These are phyloP conservation scores for Nymphalis io DNA, from an alignment of 1,140 invertebrate species.

Conservation along the genomic window DNA sequence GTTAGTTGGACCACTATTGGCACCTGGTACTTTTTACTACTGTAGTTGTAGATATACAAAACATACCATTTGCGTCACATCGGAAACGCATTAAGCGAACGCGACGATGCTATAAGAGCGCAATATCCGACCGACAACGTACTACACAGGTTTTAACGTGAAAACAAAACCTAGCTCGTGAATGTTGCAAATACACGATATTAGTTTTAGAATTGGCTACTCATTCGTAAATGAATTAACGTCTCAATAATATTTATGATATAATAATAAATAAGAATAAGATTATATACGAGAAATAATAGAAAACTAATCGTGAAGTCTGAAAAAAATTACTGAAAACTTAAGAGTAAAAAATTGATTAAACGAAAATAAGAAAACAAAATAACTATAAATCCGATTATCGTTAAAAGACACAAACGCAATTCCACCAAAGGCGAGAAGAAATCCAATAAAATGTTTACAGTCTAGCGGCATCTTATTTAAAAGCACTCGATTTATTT, in stretches of 20 bases:
- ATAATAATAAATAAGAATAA: too few species aligned
- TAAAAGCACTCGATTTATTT: slow-evolving; percentile 65
- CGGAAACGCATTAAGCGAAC: slow-evolving; percentile 72
- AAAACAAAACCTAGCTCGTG: slow-evolving; percentile 11
- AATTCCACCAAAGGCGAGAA: slow-evolving; percentile 23
- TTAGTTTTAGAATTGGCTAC: slow-evolving; percentile 15
- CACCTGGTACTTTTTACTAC: slow-evolving; percentile 41
- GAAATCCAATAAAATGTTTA: slow-evolving; percentile 56
- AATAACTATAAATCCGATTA: slow-evolving; percentile 13
- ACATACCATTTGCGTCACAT: slow-evolving; percentile 70
- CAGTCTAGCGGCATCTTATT: slow-evolving; percentile 49
- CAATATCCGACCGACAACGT: slow-evolving; percentile 68
- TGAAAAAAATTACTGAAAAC: too few species aligned
- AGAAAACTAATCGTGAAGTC: too few species aligned
- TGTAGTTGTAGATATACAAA: slow-evolving; percentile 46
- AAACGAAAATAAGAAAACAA: neutral
- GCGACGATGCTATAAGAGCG: slow-evolving; percentile 58
- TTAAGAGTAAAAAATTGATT: neutral
- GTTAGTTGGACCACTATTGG: slow-evolving; percentile 21
- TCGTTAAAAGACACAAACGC: slow-evolving; percentile 11
- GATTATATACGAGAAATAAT: too few species aligned
- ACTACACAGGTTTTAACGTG: slow-evolving; percentile 34
- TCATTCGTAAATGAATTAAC: neutral
- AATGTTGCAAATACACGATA: slow-evolving; percentile 14
- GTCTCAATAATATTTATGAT: neutral